Evolutionary conservation across 1,140 invertebrate species (phyloP), one percentile per base, ranked within the genome.

Genomic region (Drosophila nigrodunni): DNA sequence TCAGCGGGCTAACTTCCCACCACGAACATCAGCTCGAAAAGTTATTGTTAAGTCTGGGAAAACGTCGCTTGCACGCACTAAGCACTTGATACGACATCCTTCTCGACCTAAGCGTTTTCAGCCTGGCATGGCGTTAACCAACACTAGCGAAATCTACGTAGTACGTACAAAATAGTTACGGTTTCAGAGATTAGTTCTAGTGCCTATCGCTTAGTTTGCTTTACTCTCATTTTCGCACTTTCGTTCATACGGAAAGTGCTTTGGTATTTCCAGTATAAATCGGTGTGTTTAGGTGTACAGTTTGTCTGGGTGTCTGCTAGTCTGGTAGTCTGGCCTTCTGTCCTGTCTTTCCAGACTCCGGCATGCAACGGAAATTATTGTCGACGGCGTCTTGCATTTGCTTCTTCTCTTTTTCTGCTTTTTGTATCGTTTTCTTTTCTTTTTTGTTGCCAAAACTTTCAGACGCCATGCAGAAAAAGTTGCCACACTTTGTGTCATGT

Each of bases 351-450:
- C 74, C 39, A 44, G 57, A 34, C 52, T 61, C 67, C 66, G 59
- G 74, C 68, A 78, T 75, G 70, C 72, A 81, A 52, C 83, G 83
- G 80, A 87, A 88, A 88, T 87, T 87, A 88, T 88, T 82, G 77
- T 69, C 74, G 73, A 52, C 73, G 77, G 59, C 70, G 50, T 77
- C 79, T 74, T 87, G 64, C 67, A 76, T 72, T 47, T 52, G 34
- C 25, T 43, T 18, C 44, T 60, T 15, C 39, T 43, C 13, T 34
- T 55, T 65, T 37, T 18, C 44, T 55, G n/a, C 35, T 34, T 43
- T 35, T 65, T 46, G 25, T 34, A 21, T 46, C 6, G 30, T 10
- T 52, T 35, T 71, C 10, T 18, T 25, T 54, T 47, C 25, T 60
- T 50, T 65, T 71, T 60, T 54, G 58, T 35, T 59, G 74, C 62